Percentiles rank a stretch among this genome's conserved stretches.
These are phyloP conservation scores for Muschampia plurimacula DNA, from an alignment of 2,888 invertebrate species.

Conservation along the genomic window DNA sequence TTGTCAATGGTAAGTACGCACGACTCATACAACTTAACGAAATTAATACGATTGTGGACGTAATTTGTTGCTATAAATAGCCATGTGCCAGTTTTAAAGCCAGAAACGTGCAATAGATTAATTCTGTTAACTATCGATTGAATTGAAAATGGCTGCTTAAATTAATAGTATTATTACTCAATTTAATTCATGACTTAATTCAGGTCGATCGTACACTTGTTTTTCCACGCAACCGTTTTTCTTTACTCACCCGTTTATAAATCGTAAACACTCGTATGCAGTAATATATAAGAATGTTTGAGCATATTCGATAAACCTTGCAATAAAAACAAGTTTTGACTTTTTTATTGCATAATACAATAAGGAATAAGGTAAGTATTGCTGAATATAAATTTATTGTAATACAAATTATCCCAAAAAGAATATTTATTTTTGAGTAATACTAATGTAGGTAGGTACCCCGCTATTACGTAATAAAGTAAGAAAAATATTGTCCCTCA, in stretches of 20 bases:
- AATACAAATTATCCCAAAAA: too few relatives aligned
- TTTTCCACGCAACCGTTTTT: constrained; percentile 7
- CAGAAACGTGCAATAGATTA: constrained; percentile 28
- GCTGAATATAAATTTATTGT: too few relatives aligned
- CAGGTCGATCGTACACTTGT: constrained; percentile 26
- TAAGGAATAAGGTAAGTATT: too few relatives aligned
- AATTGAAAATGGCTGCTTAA: constrained; percentile 25
- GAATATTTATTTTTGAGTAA: too few relatives aligned
- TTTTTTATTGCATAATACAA: too few relatives aligned
- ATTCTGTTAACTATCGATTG: constrained; percentile 24
- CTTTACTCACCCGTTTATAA: not conserved
- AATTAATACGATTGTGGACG: constrained; percentile 27
- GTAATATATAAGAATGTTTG: too few relatives aligned
- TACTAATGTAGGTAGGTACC: too few relatives aligned
- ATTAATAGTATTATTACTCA: not conserved
- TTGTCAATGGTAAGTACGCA: constrained; percentile 19
- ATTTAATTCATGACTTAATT: constrained; percentile 28
- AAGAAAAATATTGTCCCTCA: too few relatives aligned
- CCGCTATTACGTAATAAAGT: too few relatives aligned
- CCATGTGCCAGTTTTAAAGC: constrained; percentile 17
- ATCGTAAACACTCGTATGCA: not conserved
- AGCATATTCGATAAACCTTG: too few relatives aligned
- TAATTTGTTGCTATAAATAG: constrained; percentile 28
- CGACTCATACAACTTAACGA: constrained; percentile 28
- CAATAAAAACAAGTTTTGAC: too few relatives aligned